These are phyloP conservation scores for Cylloceria caligata DNA, from an alignment of 2,888 invertebrate genomes.

Conservation along the genomic window DNA sequence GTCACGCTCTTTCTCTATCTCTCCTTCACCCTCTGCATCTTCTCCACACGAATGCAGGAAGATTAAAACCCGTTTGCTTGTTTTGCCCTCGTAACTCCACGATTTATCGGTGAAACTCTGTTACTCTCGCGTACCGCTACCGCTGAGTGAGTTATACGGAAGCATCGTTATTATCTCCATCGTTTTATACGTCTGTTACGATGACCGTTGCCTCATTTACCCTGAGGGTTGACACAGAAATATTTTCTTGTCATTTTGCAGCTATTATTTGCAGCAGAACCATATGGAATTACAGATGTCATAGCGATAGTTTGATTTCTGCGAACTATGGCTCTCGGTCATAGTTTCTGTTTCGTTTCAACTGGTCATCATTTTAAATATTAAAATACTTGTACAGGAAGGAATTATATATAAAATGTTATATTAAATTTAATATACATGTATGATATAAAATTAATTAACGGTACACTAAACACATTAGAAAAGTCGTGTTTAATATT, in stretches of 20 bases:
- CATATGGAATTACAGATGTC: too few species aligned
- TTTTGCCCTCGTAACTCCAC: slow-evolving; percentile 54
- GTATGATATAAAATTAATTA: too few species aligned
- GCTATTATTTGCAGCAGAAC: too few species aligned
- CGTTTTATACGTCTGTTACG: slow-evolving; percentile 53
- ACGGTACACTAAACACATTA: too few species aligned
- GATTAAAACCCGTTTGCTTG: slow-evolving; percentile 63
- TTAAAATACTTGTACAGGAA: too few species aligned
- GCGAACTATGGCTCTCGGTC: too few species aligned
- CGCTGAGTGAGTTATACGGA: slow-evolving; percentile 58
- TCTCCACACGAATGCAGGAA: slow-evolving; percentile 46
- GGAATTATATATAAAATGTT: too few species aligned
- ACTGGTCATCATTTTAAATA: too few species aligned
- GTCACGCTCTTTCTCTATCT: background rate
- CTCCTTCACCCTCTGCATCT: slow-evolving; percentile 26
- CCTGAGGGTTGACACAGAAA: slow-evolving; percentile 24
- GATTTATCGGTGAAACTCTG: slow-evolving; percentile 62
- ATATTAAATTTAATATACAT: too few species aligned
- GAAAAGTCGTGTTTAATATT: too few species aligned
- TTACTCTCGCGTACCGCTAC: slow-evolving; percentile 54
- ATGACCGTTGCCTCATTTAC: slow-evolving; percentile 16
- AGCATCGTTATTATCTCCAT: slow-evolving; percentile 57
- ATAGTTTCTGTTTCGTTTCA: too few species aligned
- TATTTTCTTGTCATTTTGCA: slow-evolving; percentile 20
- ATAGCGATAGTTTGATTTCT: too few species aligned